Conservation (phyloP, 2,888 invertebrate species). For the Venusia cambrica region DNA sequence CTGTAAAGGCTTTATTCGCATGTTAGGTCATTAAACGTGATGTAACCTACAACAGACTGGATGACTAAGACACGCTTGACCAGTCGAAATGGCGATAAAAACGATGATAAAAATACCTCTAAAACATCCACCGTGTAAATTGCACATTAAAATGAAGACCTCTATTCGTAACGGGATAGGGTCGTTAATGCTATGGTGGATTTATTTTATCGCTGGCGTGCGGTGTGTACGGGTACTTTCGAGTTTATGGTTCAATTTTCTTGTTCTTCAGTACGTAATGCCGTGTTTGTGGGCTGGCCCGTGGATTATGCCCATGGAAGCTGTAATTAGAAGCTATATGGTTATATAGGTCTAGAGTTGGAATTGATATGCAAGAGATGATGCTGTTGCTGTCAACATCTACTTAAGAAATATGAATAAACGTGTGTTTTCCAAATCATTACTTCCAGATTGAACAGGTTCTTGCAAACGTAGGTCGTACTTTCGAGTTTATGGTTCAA, state of each 20-base stretch:
- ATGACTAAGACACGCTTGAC: slow-evolving; percentile 40
- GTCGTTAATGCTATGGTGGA: slow-evolving; percentile 28
- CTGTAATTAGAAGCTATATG: too few relatives aligned
- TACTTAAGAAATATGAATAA: too few relatives aligned
- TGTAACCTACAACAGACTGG: slow-evolving; percentile 20
- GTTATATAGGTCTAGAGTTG: too few relatives aligned
- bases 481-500: slow-evolving; percentile 26
- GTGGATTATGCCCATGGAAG: slow-evolving; percentile 1
- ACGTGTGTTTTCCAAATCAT: too few relatives aligned
- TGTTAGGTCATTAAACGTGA: slow-evolving; percentile 15
- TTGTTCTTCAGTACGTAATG: slow-evolving; percentile 25
- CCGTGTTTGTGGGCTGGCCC: slow-evolving; percentile 16
- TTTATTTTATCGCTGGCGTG: slow-evolving; percentile 30
- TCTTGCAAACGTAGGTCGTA: too few relatives aligned
- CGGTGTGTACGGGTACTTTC: slow-evolving; percentile 23
- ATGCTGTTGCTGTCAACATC: too few relatives aligned
- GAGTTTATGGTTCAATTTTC: slow-evolving; percentile 27
- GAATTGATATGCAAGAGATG: too few relatives aligned
- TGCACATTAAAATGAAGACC: slow-evolving; percentile 25
- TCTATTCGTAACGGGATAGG: slow-evolving; percentile 24
- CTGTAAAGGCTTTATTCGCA: slow-evolving; percentile 18
- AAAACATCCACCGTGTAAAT: slow-evolving; percentile 38
- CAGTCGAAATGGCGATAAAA: slow-evolving; percentile 39
- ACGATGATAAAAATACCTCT: slow-evolving; percentile 42
- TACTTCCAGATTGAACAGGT: too few relatives aligned